phyloP scores from a whole-genome alignment of 2,113 vertebrate species.

The Suricata suricatta region DNA sequence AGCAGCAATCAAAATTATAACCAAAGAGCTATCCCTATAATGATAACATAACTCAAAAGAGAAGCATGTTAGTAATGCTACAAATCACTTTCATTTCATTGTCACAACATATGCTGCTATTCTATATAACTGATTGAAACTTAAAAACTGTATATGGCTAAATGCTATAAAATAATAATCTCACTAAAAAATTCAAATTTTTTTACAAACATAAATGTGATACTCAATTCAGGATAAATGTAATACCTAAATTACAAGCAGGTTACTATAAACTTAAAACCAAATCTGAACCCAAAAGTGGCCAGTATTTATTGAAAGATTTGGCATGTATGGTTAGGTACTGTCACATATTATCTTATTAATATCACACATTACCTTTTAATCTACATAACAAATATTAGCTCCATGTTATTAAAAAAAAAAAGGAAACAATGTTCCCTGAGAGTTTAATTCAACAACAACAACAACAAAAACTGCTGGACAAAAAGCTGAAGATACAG shows the following conservation, averaged over 20 bases:
- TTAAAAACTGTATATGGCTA: background rate
- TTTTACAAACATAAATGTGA: constrained; percentile 36
- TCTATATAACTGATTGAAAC: background rate
- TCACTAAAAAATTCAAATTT: background rate
- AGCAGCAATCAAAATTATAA: constrained; percentile 12
- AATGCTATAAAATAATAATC: background rate
- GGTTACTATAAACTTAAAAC: background rate
- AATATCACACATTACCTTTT: background rate
- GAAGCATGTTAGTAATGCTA: background rate
- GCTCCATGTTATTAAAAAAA: background rate
- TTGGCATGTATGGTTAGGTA: background rate
- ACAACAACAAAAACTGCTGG: background rate
- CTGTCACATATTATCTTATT: background rate
- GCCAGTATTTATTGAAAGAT: background rate
- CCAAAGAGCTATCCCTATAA: background rate
- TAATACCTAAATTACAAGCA: constrained; percentile 28
- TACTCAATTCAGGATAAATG: background rate
- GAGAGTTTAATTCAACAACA: constrained; percentile 10
- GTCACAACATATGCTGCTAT: background rate
- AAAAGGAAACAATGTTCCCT: background rate
- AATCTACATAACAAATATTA: background rate
- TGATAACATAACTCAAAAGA: background rate
- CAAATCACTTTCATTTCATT: constrained; percentile 32
- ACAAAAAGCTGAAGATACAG: background rate
- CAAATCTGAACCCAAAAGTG: constrained; percentile 8